A percentile compares a stretch with the other conserved stretches of the same genome.
phyloP scores from a whole-genome alignment of 2,113 vertebrate species.

The Limnothrissa miodon region DNA sequence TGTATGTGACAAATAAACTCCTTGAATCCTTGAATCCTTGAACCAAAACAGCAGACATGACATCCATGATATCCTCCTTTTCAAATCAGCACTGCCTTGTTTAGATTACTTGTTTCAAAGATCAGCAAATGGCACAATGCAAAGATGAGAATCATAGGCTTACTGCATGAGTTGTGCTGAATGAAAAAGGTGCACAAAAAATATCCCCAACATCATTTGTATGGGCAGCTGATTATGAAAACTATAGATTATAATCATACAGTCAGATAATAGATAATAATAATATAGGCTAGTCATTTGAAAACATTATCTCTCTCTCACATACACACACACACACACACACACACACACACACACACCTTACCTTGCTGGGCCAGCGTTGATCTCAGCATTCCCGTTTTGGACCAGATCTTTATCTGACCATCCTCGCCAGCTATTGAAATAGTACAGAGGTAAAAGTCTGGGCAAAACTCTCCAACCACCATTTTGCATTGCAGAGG shows the following conservation, averaged over 20 bases:
- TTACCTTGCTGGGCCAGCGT: slow-evolving; percentile 92
- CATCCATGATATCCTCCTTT: neutral
- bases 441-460: slow-evolving; percentile 34
- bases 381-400: slow-evolving; percentile 95
- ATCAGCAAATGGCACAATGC: too few relatives aligned
- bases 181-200: too few relatives aligned
- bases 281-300: too few relatives aligned
- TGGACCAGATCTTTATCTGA: slow-evolving; percentile 98
- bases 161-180: too few relatives aligned
- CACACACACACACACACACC: neutral
- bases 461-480: neutral
- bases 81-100: neutral
- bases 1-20: too few relatives aligned
- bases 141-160: too few relatives aligned
- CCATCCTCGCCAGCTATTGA: slow-evolving; percentile 92
- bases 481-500: neutral
- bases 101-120: neutral
- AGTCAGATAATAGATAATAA: too few relatives aligned
- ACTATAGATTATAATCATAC: too few relatives aligned
- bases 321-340: neutral
- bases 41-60: neutral
- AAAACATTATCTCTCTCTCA: neutral
- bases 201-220: too few relatives aligned
- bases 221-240: too few relatives aligned
- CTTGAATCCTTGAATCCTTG: too few relatives aligned